These are phyloP conservation scores for Oegoconia quadripuncta DNA, from an alignment of 2,888 invertebrate genomes.

Conservation along the genomic window DNA sequence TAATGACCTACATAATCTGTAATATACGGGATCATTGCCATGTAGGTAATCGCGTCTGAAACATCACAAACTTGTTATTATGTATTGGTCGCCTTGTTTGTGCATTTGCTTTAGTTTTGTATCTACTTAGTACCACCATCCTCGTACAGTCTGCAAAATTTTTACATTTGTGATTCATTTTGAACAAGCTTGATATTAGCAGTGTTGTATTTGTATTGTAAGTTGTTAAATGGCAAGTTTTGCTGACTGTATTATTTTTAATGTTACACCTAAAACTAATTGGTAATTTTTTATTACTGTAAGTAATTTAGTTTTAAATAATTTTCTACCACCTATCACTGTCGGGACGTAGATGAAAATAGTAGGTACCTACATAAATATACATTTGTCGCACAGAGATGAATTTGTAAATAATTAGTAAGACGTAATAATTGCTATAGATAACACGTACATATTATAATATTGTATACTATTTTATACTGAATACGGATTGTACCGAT, in stretches of 20 bases:
- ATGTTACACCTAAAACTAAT: constrained; percentile 20
- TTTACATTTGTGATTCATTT: background rate
- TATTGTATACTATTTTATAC: constrained; percentile 48
- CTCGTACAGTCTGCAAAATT: background rate
- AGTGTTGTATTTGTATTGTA: background rate
- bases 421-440: constrained; percentile 28
- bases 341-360: constrained; percentile 16
- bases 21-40: constrained; percentile 40
- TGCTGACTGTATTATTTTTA: constrained; percentile 26
- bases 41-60: constrained; percentile 48
- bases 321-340: no score
- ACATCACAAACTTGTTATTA: constrained; percentile 57
- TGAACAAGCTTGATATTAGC: background rate
- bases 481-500: constrained; percentile 48
- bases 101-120: constrained; percentile 72
- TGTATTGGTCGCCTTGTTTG: constrained; percentile 63
- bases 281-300: constrained; percentile 35
- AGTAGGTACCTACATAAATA: constrained; percentile 9
- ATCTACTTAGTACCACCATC: constrained; percentile 35
- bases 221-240: background rate
- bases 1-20: background rate
- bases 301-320: no score
- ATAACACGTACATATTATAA: constrained; percentile 39
- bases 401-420: constrained; percentile 53
- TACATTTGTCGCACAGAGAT: constrained; percentile 27